A percentile compares a stretch with the other conserved stretches of the same genome.
These are phyloP conservation scores for Rhinatrema bivittatum DNA, from an alignment of 2,797 vertebrate species.

Conservation along the genomic window DNA sequence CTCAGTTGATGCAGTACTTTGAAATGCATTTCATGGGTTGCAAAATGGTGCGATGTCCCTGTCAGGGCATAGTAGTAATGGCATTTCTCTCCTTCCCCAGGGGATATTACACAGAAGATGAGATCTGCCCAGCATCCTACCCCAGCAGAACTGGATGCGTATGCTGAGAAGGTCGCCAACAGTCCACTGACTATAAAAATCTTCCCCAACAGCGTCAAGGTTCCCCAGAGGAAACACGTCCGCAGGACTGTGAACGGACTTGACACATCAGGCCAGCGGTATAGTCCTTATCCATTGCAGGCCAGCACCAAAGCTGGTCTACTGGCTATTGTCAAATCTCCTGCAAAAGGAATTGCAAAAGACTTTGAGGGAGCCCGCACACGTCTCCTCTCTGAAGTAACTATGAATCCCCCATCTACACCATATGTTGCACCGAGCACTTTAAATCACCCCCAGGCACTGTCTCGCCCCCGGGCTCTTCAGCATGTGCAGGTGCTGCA, in stretches of 20 bases:
- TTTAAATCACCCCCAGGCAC: constrained; percentile 88
- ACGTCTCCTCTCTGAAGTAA: constrained; percentile 82
- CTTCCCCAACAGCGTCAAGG: constrained; percentile 98
- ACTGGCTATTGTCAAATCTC: constrained; percentile 87
- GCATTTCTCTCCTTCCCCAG: constrained; percentile 57
- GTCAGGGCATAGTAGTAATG: constrained; percentile 24
- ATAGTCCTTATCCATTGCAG: constrained; percentile 94
- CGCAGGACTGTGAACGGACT: constrained; percentile 97
- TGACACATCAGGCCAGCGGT: constrained; percentile 93
- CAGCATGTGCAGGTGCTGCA: constrained; percentile 41
- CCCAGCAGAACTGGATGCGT: constrained; percentile 99
- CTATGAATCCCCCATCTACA: constrained; percentile 83
- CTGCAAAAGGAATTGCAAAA: constrained; percentile 87
- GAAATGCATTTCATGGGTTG: no score
- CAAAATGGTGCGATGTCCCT: no score
- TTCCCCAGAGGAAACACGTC: constrained; percentile 96
- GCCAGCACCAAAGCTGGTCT: constrained; percentile 86
- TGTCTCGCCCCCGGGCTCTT: constrained; percentile 51
- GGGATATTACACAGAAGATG: constrained; percentile 99
- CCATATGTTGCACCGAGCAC: constrained; percentile 93
- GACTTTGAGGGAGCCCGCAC: constrained; percentile 92
- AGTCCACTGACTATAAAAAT: constrained; percentile 98
- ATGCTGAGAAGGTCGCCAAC: constrained; percentile 99
- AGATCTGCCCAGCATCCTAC: constrained; percentile 98
- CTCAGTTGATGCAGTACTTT: no score